Evolutionary conservation across 2,888 invertebrate species (phyloP).

Genomic region (Temnothorax ravouxi): DNA sequence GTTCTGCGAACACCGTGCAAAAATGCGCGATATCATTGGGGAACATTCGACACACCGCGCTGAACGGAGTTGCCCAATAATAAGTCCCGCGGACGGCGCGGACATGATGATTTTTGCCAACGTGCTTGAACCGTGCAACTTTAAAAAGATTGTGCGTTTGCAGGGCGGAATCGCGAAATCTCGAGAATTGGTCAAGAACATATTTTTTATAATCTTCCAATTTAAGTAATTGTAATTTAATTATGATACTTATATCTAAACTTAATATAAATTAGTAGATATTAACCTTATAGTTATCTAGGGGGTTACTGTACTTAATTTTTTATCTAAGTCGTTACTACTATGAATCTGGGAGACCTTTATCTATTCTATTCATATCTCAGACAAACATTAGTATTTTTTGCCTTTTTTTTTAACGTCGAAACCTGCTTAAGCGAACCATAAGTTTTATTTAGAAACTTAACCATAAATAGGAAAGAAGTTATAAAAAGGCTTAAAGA

Average conservation of each 20-base stretch:
- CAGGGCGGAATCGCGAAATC: conserved; percentile 10
- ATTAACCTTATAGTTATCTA: too few relatives aligned
- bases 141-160: background rate
- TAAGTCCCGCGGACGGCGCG: conserved; percentile 21
- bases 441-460: too few relatives aligned
- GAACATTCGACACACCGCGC: conserved; percentile 80
- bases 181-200: background rate
- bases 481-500: too few relatives aligned
- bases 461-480: too few relatives aligned
- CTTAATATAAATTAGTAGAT: background rate
- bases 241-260: background rate
- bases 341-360: too few relatives aligned
- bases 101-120: conserved; percentile 36
- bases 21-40: conserved; percentile 80
- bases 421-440: too few relatives aligned
- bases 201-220: background rate
- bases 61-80: conserved; percentile 66
- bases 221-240: background rate
- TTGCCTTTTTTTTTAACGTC: too few relatives aligned
- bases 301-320: too few relatives aligned
- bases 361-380: too few relatives aligned
- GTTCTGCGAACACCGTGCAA: conserved; percentile 78
- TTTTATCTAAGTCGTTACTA: too few relatives aligned
- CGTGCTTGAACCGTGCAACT: conserved; percentile 17
- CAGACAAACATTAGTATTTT: too few relatives aligned